Percentiles rank a stretch among this genome's conserved stretches.
These are phyloP conservation scores for Vesta saturnalis DNA, from an alignment of 2,888 invertebrate species.

Conservation along the genomic window DNA sequence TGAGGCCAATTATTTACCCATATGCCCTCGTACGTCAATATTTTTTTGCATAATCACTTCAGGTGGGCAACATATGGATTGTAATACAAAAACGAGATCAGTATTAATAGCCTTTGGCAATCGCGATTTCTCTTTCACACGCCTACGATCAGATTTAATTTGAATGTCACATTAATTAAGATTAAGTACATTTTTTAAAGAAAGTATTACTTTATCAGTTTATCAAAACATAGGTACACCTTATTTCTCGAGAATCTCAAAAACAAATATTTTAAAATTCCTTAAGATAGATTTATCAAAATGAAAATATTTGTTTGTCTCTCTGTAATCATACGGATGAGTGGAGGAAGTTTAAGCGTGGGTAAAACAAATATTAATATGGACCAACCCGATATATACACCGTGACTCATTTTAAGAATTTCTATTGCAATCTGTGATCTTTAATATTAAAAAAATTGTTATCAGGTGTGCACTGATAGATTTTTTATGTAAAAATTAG, in stretches of 20 bases:
- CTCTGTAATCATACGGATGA: slow-evolving; percentile 7
- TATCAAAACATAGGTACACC: neutral
- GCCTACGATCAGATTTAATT: slow-evolving; percentile 22
- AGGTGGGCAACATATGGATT: slow-evolving; percentile 5
- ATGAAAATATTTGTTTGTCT: slow-evolving; percentile 50
- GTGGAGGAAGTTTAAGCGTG: slow-evolving; percentile 50
- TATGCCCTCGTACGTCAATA: too few species aligned
- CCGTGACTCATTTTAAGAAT: slow-evolving; percentile 33
- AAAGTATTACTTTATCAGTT: neutral
- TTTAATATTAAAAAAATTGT: neutral
- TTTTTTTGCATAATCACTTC: neutral
- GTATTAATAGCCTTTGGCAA: slow-evolving; percentile 21
- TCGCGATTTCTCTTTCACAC: slow-evolving; percentile 29
- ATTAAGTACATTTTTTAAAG: neutral
- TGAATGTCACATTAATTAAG: slow-evolving; percentile 21
- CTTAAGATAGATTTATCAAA: slow-evolving; percentile 50
- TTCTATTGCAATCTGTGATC: neutral
- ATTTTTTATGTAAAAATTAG: neutral
- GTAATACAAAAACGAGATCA: slow-evolving; percentile 5
- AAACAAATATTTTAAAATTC: neutral
- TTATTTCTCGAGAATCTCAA: neutral
- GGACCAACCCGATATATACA: slow-evolving; percentile 45
- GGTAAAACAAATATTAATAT: slow-evolving; percentile 53
- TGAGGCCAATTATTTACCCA: too few species aligned
- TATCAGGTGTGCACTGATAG: neutral